phyloP scores from a whole-genome alignment of 2,888 invertebrate genomes.

The Drosophila birchii region DNA sequence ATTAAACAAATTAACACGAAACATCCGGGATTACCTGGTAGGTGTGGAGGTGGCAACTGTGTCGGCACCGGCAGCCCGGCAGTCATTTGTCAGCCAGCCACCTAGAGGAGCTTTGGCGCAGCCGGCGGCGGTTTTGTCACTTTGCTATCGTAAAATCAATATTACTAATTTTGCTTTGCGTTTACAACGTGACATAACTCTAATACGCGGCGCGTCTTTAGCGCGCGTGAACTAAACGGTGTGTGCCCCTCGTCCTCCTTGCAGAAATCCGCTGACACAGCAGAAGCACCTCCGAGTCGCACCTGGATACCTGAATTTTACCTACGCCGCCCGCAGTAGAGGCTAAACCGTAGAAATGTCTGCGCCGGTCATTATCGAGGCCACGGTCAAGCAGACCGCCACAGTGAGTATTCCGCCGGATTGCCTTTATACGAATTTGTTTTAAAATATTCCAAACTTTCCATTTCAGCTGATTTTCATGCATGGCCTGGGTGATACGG shows the following conservation, averaged over 20 bases:
- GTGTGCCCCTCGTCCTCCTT: slow-evolving; percentile 27
- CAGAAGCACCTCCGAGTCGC: slow-evolving; percentile 28
- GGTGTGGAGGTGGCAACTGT: neutral
- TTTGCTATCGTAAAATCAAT: slow-evolving; percentile 66
- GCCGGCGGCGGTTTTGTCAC: slow-evolving; percentile 32
- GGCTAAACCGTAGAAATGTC: slow-evolving; percentile 77
- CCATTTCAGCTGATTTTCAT: slow-evolving; percentile 95
- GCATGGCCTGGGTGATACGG: slow-evolving; percentile 97
- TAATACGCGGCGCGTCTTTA: slow-evolving; percentile 23
- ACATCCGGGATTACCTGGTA: slow-evolving; percentile 21
- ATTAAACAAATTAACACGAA: slow-evolving; percentile 21
- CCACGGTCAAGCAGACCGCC: slow-evolving; percentile 93
- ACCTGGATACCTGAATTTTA: slow-evolving; percentile 49
- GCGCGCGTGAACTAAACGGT: slow-evolving; percentile 11
- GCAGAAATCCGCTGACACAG: slow-evolving; percentile 44
- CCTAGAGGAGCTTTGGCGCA: neutral
- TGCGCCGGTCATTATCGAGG: slow-evolving; percentile 92
- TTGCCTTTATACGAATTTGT: neutral
- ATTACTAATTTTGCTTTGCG: slow-evolving; percentile 72
- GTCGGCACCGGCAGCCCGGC: neutral
- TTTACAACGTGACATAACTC: slow-evolving; percentile 68
- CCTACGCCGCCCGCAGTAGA: slow-evolving; percentile 43
- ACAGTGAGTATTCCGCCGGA: slow-evolving; percentile 88
- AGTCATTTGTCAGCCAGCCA: neutral
- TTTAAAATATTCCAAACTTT: slow-evolving; percentile 11